Percentiles rank a stretch among this genome's conserved stretches.
Conservation (phyloP, 2,797 vertebrate species). For the Monodelphis domestica region DNA sequence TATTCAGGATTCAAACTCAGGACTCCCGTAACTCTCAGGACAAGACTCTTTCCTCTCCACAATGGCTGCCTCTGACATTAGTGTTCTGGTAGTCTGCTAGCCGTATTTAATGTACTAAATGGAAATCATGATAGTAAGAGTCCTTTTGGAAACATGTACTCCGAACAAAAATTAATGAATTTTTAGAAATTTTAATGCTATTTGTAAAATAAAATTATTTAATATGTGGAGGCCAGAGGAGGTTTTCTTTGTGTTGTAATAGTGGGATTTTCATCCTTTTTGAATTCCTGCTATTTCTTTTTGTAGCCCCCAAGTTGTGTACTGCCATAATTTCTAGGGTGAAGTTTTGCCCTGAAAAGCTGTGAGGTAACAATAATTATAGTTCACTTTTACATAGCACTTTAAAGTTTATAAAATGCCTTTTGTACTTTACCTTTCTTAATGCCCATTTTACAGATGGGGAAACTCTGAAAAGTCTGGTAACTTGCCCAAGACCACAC, state of each 20-base stretch:
- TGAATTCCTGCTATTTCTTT: background rate
- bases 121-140: background rate
- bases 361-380: background rate
- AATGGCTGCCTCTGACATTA: background rate
- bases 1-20: slow-evolving; percentile 35
- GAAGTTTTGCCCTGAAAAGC: background rate
- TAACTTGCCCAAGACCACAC: background rate
- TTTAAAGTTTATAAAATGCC: background rate
- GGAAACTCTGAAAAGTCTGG: background rate
- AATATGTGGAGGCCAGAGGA: background rate
- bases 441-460: too few relatives aligned
- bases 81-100: background rate
- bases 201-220: background rate
- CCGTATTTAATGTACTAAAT: background rate
- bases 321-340: background rate
- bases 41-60: background rate
- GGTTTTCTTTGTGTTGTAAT: background rate
- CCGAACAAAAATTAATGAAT: background rate
- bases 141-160: background rate
- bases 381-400: background rate
- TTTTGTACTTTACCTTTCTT: background rate
- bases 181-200: background rate
- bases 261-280: background rate
- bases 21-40: background rate
- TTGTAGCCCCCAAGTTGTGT: background rate